These are phyloP conservation scores for Odocoileus virginianus DNA, from an alignment of 2,113 vertebrate genomes.

Conservation along the genomic window DNA sequence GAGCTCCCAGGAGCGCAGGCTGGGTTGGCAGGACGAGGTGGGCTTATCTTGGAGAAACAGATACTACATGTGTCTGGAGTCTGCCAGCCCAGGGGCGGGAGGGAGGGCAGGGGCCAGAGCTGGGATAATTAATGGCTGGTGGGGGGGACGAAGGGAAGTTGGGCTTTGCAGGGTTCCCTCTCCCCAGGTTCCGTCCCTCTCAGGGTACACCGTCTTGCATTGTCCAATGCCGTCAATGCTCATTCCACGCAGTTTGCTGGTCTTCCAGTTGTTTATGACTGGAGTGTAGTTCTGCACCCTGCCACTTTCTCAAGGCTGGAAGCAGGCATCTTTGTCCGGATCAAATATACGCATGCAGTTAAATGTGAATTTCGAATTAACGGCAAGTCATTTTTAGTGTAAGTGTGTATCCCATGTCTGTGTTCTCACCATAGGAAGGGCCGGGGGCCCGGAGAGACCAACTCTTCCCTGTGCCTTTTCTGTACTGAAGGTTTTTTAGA, in stretches of 20 bases:
- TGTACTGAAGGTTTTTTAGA: not conserved
- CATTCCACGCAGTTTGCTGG: accelerated
- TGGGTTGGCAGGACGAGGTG: too few relatives aligned
- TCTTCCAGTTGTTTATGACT: not conserved
- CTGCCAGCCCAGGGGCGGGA: not conserved
- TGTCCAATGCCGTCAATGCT: too few relatives aligned
- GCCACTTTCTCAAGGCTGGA: not conserved
- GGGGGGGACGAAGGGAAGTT: too few relatives aligned
- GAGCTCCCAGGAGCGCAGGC: accelerated
- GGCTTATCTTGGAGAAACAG: not conserved
- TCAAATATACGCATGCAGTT: not conserved
- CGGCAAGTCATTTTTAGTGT: not conserved
- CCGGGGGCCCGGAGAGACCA: accelerated
- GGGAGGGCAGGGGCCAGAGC: too few relatives aligned
- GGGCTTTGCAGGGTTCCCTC: too few relatives aligned
- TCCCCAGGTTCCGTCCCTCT: too few relatives aligned
- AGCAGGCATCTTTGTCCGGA: not conserved
- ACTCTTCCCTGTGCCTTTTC: too few relatives aligned
- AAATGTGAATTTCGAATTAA: not conserved
- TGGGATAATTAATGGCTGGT: accelerated
- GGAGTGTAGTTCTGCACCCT: not conserved
- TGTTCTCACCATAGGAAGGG: not conserved
- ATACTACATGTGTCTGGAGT: not conserved
- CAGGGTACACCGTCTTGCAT: accelerated
- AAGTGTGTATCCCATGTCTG: not conserved